Base-by-base conservation (phyloP, 2,888 invertebrate species). In the Metopia argyrocephala region DNA sequence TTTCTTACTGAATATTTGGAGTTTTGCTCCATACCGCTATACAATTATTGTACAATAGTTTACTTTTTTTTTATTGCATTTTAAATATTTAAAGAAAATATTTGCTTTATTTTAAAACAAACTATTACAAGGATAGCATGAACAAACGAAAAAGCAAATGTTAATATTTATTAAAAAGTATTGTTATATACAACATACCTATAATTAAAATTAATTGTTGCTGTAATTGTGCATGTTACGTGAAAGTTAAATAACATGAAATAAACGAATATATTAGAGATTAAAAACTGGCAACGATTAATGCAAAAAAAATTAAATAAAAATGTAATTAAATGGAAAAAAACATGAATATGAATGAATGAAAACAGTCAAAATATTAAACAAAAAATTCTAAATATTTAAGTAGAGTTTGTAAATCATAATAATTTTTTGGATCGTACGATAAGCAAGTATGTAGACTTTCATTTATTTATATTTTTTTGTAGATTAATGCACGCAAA, bases 111-210 rank as follows among this genome's bases (percentile, higher is more conserved):
- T 38, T 38, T 48, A 23, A 52, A 52, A 21, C 21, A 59, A 75
- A 48, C n/a, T 50, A 59, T 75, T 66, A 75, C 75, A 75, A 75
- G 66, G 75, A 75, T 75, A 52, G 50, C 27, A 75, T 66, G 27
- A 66, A 66, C 0, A 6, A 38, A 15, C 9, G 15, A 38, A 0
- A 12, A 2, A 15, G 15, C 9, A 15, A 12, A 31, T 0, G 15
- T 0, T 2, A 38, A 38, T 12, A 15, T 12, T 38, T 15, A 12
- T 38, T 38, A 9, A 38, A 12, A 12, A 12, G 38, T n/a, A n/a
- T n/a, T n/a, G n/a, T n/a, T n/a, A n/a, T n/a, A n/a, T n/a, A n/a
- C n/a, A n/a, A n/a, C n/a, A n/a, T n/a, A n/a, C n/a, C n/a, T n/a
- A n/a, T n/a, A n/a, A n/a, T n/a, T n/a, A n/a, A n/a, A n/a, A n/a